These are phyloP conservation scores for Limosa lapponica DNA, from an alignment of 2,797 vertebrate species.

Conservation along the genomic window DNA sequence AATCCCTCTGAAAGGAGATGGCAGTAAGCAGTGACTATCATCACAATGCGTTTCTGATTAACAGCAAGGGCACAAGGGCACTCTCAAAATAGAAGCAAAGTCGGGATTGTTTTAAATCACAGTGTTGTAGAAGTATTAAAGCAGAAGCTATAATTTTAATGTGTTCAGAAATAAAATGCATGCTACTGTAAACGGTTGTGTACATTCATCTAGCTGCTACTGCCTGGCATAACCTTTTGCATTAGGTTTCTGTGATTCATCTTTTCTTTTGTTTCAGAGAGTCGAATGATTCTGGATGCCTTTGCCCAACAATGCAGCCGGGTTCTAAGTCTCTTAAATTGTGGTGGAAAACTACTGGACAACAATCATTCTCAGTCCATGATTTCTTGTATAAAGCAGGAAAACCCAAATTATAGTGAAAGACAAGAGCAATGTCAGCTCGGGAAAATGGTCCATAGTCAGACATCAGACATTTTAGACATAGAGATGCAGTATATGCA, in stretches of 20 bases:
- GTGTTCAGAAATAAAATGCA: slow-evolving; percentile 43
- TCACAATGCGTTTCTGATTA: slow-evolving; percentile 69
- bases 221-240: slow-evolving; percentile 24
- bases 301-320: slow-evolving; percentile 98
- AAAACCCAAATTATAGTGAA: slow-evolving; percentile 81
- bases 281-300: slow-evolving; percentile 95
- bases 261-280: slow-evolving; percentile 83
- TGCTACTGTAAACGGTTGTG: slow-evolving; percentile 9
- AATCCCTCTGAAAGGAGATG: slow-evolving; percentile 14
- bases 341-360: slow-evolving; percentile 92
- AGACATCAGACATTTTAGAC: slow-evolving; percentile 83
- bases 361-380: slow-evolving; percentile 82
- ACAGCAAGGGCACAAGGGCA: slow-evolving; percentile 72
- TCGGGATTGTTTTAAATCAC: slow-evolving; percentile 61
- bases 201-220: slow-evolving; percentile 17
- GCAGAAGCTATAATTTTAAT: slow-evolving; percentile 25
- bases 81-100: slow-evolving; percentile 77
- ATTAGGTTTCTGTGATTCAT: slow-evolving; percentile 54
- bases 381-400: slow-evolving; percentile 91
- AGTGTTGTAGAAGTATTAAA: slow-evolving; percentile 48
- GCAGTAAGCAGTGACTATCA: slow-evolving; percentile 30
- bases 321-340: slow-evolving; percentile 95
- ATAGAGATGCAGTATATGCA: slow-evolving; percentile 88
- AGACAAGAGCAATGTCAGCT: slow-evolving; percentile 82
- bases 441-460: slow-evolving; percentile 82